A percentile compares a stretch with the other conserved stretches of the same genome.
phyloP scores from a whole-genome alignment of 2,113 vertebrate genomes.

The Machaerirhynchus nigripectus region DNA sequence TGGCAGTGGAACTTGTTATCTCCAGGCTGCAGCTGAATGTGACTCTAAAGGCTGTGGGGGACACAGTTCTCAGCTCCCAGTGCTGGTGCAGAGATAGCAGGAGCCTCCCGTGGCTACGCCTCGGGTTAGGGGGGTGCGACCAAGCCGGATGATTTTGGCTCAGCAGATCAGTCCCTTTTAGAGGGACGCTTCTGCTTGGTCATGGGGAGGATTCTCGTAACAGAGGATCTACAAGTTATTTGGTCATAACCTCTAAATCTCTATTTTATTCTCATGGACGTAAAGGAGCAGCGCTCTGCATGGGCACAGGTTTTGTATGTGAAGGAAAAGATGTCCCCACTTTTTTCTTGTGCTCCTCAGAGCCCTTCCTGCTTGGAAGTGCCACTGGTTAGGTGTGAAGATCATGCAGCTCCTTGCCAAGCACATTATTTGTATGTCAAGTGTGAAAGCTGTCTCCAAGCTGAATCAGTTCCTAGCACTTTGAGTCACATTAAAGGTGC shows the following conservation, averaged over 20 bases:
- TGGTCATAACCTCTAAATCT: background rate
- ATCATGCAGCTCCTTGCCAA: background rate
- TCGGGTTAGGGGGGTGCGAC: rapidly evolving
- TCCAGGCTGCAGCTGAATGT: background rate
- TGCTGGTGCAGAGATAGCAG: background rate
- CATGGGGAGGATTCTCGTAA: background rate
- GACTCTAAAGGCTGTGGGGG: background rate
- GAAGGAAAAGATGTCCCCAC: background rate
- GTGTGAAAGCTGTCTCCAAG: background rate
- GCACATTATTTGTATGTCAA: background rate
- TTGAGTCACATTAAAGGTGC: background rate
- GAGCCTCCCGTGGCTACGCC: background rate
- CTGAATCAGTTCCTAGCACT: background rate
- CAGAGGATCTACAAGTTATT: background rate
- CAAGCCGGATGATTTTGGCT: background rate
- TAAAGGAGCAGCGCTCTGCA: rapidly evolving
- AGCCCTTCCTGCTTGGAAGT: background rate
- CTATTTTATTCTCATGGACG: rapidly evolving
- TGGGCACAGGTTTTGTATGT: rapidly evolving
- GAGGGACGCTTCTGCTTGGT: background rate
- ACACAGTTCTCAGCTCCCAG: background rate
- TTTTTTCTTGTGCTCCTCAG: background rate
- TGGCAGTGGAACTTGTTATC: background rate
- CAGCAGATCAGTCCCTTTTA: background rate
- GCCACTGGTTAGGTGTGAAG: background rate